A percentile compares a stretch with the other conserved stretches of the same genome.
Evolutionary conservation across 2,113 vertebrate species (phyloP).

Genomic region (Seriola dumerili): DNA sequence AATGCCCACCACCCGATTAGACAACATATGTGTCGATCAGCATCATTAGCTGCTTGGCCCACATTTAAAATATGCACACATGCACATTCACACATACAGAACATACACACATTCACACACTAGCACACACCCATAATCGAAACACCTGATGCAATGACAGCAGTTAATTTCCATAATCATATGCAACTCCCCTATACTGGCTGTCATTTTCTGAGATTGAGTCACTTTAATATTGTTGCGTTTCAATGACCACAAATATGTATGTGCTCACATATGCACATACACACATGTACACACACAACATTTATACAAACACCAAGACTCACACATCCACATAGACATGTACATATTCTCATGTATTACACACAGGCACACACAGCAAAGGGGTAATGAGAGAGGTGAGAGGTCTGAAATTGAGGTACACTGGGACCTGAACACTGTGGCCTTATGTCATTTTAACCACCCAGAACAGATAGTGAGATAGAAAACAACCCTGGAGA

Average conservation of each 20-base stretch:
- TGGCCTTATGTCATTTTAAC: conserved; percentile 70
- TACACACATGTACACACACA: neutral
- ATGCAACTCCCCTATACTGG: conserved; percentile 18
- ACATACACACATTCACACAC: conserved; percentile 15
- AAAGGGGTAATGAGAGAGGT: conserved; percentile 55
- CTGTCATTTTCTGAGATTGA: conserved; percentile 32
- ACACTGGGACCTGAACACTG: conserved; percentile 60
- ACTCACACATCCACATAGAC: neutral
- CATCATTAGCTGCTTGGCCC: conserved; percentile 49
- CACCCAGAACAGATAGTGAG: conserved; percentile 50
- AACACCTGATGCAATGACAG: conserved; percentile 57
- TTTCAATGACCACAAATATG: neutral
- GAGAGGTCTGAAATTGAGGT: conserved; percentile 69
- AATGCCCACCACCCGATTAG: conserved; percentile 28
- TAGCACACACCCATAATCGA: conserved; percentile 17
- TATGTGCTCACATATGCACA: neutral
- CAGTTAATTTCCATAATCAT: conserved; percentile 50
- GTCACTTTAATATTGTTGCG: conserved; percentile 11
- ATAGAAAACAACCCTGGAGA: conserved; percentile 50
- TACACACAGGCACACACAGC: conserved; percentile 28
- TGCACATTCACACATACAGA: conserved; percentile 7
- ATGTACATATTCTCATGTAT: neutral
- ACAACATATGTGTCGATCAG: conserved; percentile 56
- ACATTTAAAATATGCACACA: conserved; percentile 23
- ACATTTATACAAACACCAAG: neutral